Conservation (phyloP, 2,888 invertebrate genomes). For the Lissonota sp. region DNA sequence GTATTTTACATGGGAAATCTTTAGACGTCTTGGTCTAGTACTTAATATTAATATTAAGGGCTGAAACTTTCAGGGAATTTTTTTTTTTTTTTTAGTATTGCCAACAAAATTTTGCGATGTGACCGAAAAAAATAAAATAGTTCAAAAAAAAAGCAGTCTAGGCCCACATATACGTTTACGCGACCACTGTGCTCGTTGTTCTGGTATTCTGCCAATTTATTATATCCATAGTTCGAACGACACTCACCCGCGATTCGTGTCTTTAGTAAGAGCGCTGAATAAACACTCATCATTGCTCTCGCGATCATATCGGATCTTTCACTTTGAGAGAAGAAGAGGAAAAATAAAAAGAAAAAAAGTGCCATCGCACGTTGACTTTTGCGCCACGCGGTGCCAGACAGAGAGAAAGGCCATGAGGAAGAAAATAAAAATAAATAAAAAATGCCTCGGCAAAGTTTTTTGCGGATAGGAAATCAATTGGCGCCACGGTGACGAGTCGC, state of each 20-base stretch:
- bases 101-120: too few species aligned
- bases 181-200: slow-evolving; percentile 10
- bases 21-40: too few species aligned
- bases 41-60: too few species aligned
- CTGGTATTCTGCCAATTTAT: slow-evolving; percentile 21
- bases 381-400: slow-evolving; percentile 11
- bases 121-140: too few species aligned
- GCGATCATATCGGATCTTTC: slow-evolving; percentile 52
- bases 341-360: too few species aligned
- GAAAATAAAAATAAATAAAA: not conserved
- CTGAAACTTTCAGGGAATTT: too few species aligned
- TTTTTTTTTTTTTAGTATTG: too few species aligned
- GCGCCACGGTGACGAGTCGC: slow-evolving; percentile 28
- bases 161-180: not conserved
- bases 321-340: slow-evolving; percentile 31
- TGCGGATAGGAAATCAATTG: slow-evolving; percentile 54
- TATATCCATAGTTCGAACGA: slow-evolving; percentile 33
- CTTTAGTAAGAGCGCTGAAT: slow-evolving; percentile 31
- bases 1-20: too few species aligned
- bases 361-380: slow-evolving; percentile 1
- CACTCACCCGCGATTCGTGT: slow-evolving; percentile 17
- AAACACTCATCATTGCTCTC: slow-evolving; percentile 39
- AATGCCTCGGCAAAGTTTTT: not conserved
- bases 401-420: slow-evolving; percentile 4
- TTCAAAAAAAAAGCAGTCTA: too few species aligned